Evolutionary conservation across 2,113 vertebrate genomes (phyloP), one percentile per base, ranked within the genome.

Genomic region (Serilophus lunatus): DNA sequence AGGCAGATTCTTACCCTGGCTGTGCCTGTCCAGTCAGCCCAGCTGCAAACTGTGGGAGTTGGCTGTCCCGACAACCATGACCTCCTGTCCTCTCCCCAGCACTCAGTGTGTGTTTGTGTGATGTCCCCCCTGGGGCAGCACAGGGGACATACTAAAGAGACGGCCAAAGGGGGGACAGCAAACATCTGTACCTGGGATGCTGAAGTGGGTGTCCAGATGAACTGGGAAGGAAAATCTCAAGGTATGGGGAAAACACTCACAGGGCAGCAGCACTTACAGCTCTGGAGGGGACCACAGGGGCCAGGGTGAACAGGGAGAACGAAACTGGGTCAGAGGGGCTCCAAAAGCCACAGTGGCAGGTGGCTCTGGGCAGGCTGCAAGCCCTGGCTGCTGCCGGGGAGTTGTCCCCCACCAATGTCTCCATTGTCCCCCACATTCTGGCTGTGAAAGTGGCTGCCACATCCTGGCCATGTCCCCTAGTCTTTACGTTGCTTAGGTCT

Each of bases 181-280:
- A n/a, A 3, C 6, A 18, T 10, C 44, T 0, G 0, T 1, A 1
- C 6, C 40, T 0, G 1, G 29, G 47, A 24, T 53, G 6, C 2
- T 17, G 40, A 24, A 17, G 9, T 28, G 42, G 28, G 50, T 1
- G 0, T 17, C 35, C 1, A 1, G 29, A 31, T 6, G 3, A 61
- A 10, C 4, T 2, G 8, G 14, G 19, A 16, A 18, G 22, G 60
- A 20, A 54, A 42, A 63, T 35, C 12, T 3, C 31, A 13, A 10
- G 49, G 9, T 6, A 36, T 11, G 29, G 26, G 23, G 17, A 53
- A 25, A 47, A 44, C 13, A 35, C 19, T 10, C n/a, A 3, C 15
- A 25, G 45, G 40, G 31, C 49, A 79, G 56, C 40, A 57, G 47
- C 57, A 12, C 29, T 31, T 17, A 13, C 29, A 76, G 38, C 45